A percentile compares a stretch with the other conserved stretches of the same genome.
These are phyloP conservation scores for Chrysogorgia sp. DNA, from an alignment of 92 coral and sea anemone species.

Conservation along the genomic window DNA sequence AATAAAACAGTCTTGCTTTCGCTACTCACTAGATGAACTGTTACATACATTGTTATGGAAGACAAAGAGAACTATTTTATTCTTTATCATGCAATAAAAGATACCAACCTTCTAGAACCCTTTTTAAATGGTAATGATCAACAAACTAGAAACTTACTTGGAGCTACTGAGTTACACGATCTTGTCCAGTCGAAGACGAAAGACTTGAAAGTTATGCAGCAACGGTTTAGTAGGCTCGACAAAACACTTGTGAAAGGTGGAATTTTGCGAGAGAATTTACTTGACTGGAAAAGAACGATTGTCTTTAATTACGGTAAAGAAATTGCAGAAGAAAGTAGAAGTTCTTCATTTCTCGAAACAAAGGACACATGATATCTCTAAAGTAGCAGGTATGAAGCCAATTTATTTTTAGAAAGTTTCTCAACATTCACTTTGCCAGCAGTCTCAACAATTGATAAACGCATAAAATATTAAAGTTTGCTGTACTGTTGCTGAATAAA, in stretches of 20 bases:
- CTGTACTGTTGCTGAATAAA: too few species aligned
- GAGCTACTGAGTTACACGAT: background rate
- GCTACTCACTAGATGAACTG: too few species aligned
- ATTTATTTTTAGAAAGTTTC: background rate
- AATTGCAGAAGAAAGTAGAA: conserved; percentile 19
- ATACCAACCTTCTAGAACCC: conserved; percentile 2
- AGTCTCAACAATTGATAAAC: too few species aligned
- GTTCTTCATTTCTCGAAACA: too few species aligned
- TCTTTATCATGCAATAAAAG: background rate
- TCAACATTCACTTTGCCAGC: too few species aligned
- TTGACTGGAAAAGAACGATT: conserved; percentile 11
- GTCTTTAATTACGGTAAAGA: background rate
- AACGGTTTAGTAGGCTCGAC: background rate
- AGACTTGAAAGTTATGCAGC: conserved; percentile 28
- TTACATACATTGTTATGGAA: background rate
- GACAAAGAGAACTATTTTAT: conserved; percentile 4
- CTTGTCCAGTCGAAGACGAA: conserved; percentile 1
- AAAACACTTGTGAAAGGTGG: background rate
- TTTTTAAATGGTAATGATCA: conserved; percentile 8
- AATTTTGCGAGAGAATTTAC: background rate
- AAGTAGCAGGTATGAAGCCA: too few species aligned
- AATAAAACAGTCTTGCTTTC: too few species aligned
- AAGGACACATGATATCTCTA: conserved; percentile 25
- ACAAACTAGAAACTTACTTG: conserved; percentile 26
- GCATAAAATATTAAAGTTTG: too few species aligned